These are phyloP conservation scores for Hedychridium roseum DNA, from an alignment of 2,888 invertebrate genomes.

Conservation along the genomic window DNA sequence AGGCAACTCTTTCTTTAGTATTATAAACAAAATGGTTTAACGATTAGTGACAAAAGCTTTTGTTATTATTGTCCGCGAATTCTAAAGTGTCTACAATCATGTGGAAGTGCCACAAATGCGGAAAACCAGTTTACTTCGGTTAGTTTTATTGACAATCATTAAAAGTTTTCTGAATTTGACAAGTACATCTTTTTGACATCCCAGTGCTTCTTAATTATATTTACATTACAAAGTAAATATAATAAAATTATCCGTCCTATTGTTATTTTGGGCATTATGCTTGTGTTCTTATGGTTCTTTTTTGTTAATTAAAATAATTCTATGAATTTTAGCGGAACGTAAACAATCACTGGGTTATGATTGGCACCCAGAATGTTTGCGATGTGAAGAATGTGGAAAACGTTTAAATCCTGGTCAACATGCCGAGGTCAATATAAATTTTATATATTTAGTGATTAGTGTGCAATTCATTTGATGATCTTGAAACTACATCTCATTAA, in stretches of 20 bases:
- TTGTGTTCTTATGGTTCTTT: too few relatives aligned
- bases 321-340: constrained; percentile 74
- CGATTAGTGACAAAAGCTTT: neutral
- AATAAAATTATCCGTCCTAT: too few relatives aligned
- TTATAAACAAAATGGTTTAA: constrained; percentile 41
- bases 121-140: constrained; percentile 84
- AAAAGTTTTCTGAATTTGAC: constrained; percentile 1
- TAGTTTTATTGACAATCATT: constrained; percentile 19
- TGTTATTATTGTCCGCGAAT: constrained; percentile 16
- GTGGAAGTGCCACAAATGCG: constrained; percentile 87
- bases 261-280: too few relatives aligned
- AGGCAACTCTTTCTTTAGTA: constrained; percentile 16
- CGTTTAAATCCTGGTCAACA: constrained; percentile 84
- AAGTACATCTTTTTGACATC: constrained; percentile 6
- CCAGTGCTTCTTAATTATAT: too few relatives aligned
- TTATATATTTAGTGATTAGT: constrained; percentile 1
- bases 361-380: constrained; percentile 86
- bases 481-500: too few relatives aligned
- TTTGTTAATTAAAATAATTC: too few relatives aligned
- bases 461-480: too few relatives aligned
- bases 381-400: constrained; percentile 85
- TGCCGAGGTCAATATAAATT: constrained; percentile 68
- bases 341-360: constrained; percentile 87
- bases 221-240: too few relatives aligned
- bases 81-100: constrained; percentile 60